Percentiles rank a stretch among this genome's conserved stretches.
phyloP scores from a whole-genome alignment of 2,113 vertebrate genomes.

The Sialia sialis region DNA sequence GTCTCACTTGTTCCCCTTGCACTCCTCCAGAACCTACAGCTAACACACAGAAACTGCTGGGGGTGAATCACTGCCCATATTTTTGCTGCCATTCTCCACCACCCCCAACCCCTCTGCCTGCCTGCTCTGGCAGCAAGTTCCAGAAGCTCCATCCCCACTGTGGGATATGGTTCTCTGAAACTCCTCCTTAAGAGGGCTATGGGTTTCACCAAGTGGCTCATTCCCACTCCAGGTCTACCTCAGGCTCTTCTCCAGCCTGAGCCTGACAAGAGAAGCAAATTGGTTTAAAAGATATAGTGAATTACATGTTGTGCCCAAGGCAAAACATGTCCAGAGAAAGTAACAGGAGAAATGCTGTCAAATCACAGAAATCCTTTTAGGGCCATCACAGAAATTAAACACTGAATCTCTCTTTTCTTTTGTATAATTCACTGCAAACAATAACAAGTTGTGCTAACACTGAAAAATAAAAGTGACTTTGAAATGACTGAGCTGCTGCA shows the following conservation, averaged over 20 bases:
- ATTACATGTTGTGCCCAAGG: background rate
- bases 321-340: background rate
- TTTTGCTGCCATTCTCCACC: background rate
- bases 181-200: background rate
- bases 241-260: background rate
- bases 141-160: background rate
- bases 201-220: background rate
- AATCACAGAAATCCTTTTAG: background rate
- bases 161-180: background rate
- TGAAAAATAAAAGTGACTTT: background rate
- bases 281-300: background rate
- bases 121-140: background rate
- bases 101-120: fast-evolving
- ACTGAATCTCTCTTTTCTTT: background rate
- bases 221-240: background rate
- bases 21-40: background rate
- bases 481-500: background rate
- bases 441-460: background rate
- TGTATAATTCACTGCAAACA: background rate
- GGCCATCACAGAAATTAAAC: background rate
- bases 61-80: background rate
- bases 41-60: fast-evolving
- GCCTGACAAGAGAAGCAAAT: background rate
- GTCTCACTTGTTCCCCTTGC: background rate
- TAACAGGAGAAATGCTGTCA: background rate